A percentile compares a stretch with the other conserved stretches of the same genome.
phyloP scores from a whole-genome alignment of 1,140 invertebrate genomes.

The Belonocnema kinseyi region DNA sequence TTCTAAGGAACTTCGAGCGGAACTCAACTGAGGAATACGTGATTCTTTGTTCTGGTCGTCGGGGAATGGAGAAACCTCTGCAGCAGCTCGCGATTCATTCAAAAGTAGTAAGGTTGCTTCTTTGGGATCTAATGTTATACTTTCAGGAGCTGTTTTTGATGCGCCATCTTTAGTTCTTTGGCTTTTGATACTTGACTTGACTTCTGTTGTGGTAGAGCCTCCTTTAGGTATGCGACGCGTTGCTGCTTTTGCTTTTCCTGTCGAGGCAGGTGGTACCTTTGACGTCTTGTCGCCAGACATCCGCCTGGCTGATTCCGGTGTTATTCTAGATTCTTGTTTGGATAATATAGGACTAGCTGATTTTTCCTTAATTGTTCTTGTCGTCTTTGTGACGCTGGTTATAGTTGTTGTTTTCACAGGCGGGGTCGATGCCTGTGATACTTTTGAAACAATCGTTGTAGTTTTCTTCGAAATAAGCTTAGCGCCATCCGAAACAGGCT shows the following conservation, averaged over 20 bases:
- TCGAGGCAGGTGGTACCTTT: neutral
- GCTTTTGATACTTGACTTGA: neutral
- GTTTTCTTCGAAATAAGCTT: constrained; percentile 9
- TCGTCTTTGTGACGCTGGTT: constrained; percentile 3
- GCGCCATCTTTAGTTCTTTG: constrained; percentile 38
- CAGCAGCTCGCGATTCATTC: constrained; percentile 45
- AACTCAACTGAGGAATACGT: constrained; percentile 42
- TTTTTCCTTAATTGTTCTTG: constrained; percentile 33
- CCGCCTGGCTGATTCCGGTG: constrained; percentile 9
- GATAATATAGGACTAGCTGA: neutral
- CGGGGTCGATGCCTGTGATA: constrained; percentile 1
- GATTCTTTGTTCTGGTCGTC: constrained; percentile 16
- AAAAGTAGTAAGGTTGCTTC: constrained; percentile 47
- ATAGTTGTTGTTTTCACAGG: constrained; percentile 18
- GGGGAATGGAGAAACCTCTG: constrained; percentile 20
- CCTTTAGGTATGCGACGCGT: neutral
- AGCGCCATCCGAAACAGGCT: constrained; percentile 11
- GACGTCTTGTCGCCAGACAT: neutral
- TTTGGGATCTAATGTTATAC: constrained; percentile 41
- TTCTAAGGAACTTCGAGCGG: constrained; percentile 45
- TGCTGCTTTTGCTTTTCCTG: neutral
- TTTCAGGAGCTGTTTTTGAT: neutral
- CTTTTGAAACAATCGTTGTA: constrained; percentile 39
- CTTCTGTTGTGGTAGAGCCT: neutral
- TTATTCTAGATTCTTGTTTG: neutral